Percentiles rank a stretch among this genome's conserved stretches.
phyloP scores from a whole-genome alignment of 1,140 invertebrate genomes.

The Tetranychus cinnabarinus region DNA sequence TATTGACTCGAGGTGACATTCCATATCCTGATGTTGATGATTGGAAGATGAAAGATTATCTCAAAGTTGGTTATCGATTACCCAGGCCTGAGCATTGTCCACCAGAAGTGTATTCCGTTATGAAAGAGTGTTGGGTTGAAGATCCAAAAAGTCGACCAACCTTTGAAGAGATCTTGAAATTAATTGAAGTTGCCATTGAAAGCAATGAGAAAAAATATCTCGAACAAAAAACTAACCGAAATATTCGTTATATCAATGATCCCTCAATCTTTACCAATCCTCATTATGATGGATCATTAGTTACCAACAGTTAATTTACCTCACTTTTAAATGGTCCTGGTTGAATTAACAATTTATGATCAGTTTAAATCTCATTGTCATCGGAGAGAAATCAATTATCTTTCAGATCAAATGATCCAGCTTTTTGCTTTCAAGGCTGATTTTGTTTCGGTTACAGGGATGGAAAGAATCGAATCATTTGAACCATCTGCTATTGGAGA shows the following conservation, averaged over 20 bases:
- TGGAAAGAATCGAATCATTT: no score
- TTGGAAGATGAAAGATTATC: conserved; percentile 15
- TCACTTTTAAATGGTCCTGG: no score
- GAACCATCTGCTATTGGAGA: no score
- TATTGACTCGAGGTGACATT: conserved; percentile 20
- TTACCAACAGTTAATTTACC: no score
- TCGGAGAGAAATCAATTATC: no score
- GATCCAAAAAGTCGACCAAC: conserved; percentile 13
- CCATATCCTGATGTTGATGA: conserved; percentile 18
- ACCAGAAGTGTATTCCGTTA: conserved; percentile 20
- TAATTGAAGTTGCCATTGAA: background rate
- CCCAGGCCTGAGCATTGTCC: conserved; percentile 17
- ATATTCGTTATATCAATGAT: background rate
- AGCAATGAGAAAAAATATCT: background rate
- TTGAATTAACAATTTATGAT: no score
- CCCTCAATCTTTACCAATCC: background rate
- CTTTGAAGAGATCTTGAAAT: conserved; percentile 11
- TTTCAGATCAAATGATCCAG: no score
- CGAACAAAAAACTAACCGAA: background rate
- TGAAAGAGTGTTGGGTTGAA: conserved; percentile 24
- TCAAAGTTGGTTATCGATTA: conserved; percentile 16
- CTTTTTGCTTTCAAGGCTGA: no score
- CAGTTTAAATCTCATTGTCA: no score
- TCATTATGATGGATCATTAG: background rate
- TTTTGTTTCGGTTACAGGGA: no score